A percentile compares a stretch with the other conserved stretches of the same genome.
Evolutionary conservation across 2,888 invertebrate species (phyloP).

Genomic region (Microdon myrmicae): DNA sequence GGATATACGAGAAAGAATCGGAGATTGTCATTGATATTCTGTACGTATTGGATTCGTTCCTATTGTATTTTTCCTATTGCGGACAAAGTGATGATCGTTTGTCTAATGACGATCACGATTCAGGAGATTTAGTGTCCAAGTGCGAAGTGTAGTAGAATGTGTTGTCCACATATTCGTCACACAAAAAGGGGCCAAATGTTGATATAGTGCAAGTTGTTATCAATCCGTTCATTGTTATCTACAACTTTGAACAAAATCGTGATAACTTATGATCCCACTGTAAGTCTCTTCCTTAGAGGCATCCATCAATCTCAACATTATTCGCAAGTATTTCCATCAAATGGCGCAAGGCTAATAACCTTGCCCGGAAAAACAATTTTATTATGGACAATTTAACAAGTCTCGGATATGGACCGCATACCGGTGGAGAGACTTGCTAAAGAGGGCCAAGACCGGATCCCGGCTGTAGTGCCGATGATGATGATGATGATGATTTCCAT

Average conservation of each 20-base stretch:
- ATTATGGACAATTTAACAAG: too few relatives aligned
- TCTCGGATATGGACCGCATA: too few relatives aligned
- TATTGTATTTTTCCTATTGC: conserved; percentile 41
- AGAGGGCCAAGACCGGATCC: too few relatives aligned
- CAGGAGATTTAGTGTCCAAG: conserved; percentile 49
- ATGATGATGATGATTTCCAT: too few relatives aligned
- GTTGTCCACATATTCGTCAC: not conserved
- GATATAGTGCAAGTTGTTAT: conserved; percentile 48
- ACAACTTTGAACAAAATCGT: conserved; percentile 55
- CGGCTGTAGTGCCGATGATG: too few relatives aligned
- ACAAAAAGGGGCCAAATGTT: conserved; percentile 42
- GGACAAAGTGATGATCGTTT: conserved; percentile 27
- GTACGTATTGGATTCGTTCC: conserved; percentile 56
- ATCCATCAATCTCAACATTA: conserved; percentile 17
- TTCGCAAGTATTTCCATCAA: conserved; percentile 1
- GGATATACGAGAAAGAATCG: conserved; percentile 61
- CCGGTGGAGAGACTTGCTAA: too few relatives aligned
- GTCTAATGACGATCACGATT: conserved; percentile 28
- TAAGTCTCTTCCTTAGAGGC: conserved; percentile 51
- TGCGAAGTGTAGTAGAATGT: not conserved
- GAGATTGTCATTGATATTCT: conserved; percentile 62
- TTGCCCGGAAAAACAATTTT: too few relatives aligned
- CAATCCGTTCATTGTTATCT: conserved; percentile 53
- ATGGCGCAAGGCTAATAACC: too few relatives aligned
- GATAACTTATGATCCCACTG: conserved; percentile 54